phyloP scores from a whole-genome alignment of 2,113 vertebrate species.

The Eurystomus gularis region DNA sequence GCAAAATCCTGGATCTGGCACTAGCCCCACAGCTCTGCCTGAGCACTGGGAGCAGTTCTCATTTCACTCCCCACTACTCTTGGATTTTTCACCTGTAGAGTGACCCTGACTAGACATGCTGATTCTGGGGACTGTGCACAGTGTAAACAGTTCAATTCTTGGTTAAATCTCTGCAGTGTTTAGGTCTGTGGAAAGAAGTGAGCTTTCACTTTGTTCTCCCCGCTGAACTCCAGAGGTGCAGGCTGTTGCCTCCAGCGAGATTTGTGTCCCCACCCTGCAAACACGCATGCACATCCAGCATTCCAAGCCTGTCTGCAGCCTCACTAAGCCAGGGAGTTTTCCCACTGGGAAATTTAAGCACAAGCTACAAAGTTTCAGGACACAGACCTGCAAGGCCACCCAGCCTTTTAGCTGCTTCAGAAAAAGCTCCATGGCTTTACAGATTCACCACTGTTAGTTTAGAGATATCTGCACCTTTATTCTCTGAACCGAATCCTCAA shows the following conservation, averaged over 20 bases:
- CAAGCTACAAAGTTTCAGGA: background rate
- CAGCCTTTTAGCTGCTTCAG: background rate
- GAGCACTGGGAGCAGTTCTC: background rate
- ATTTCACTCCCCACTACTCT: background rate
- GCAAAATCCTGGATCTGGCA: background rate
- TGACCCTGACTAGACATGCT: accelerated
- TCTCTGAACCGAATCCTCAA: background rate
- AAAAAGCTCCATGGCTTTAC: background rate
- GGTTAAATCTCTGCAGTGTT: background rate
- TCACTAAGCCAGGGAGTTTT: background rate
- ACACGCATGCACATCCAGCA: accelerated
- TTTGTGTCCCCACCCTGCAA: background rate
- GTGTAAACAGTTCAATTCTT: background rate
- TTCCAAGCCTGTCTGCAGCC: background rate
- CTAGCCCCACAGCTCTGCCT: background rate
- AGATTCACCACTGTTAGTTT: background rate
- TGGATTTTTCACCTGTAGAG: background rate
- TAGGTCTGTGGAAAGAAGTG: background rate
- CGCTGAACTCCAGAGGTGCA: background rate
- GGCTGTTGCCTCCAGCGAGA: background rate
- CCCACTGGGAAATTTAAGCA: background rate
- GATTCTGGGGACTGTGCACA: background rate
- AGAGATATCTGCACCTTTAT: background rate
- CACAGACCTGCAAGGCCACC: background rate
- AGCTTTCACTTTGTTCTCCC: background rate